Evolutionary conservation across 2,888 invertebrate species (phyloP), one percentile per base, ranked within the genome.

Genomic region (Chironomus tentans): DNA sequence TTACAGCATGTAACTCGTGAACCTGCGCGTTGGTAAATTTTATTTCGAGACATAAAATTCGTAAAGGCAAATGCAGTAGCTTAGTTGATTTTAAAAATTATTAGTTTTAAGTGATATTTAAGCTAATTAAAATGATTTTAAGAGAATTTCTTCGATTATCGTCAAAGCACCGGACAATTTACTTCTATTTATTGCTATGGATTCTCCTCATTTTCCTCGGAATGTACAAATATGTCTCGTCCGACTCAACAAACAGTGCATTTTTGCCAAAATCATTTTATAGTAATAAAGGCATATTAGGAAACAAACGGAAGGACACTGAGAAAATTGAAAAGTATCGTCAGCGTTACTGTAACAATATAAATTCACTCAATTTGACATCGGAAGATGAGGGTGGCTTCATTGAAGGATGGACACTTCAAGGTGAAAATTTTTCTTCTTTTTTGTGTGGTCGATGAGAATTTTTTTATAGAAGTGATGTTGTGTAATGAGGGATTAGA

Each of bases 111-210:
- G 24, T 24, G 21, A 65, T 10, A 24, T 56, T 65, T 24, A 65
- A 24, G 22, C 21, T 24, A 7, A 65, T 13, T 24, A 65, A 21
- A 65, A 65, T 84, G 82, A 78, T 87, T 82, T 81, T 87, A 78
- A 84, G 85, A 79, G 88, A 87, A 81, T 84, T 87, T 80, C 85
- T 88, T 79, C 86, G 88, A 77, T 85, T 88, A 78, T 87, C 88
- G 21, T 86, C 88, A 79, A 92, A 92, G 81, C 92, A 91, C 81
- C 87, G 91, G 80, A 92, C 93, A 46, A 87, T 93, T 81, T 92
- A 93, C 81, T 93, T 93, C 84, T 93, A 93, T 81, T 85, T 93
- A 79, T 88, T 93, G 77, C 88, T 93, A 85, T 92, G 90, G 83
- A 82, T 93, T 93, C 81, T 89, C 92, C 82, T 86, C 92, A 76